phyloP scores from a whole-genome alignment of 2,888 invertebrate genomes.

The Choristoneura rosaceana region DNA sequence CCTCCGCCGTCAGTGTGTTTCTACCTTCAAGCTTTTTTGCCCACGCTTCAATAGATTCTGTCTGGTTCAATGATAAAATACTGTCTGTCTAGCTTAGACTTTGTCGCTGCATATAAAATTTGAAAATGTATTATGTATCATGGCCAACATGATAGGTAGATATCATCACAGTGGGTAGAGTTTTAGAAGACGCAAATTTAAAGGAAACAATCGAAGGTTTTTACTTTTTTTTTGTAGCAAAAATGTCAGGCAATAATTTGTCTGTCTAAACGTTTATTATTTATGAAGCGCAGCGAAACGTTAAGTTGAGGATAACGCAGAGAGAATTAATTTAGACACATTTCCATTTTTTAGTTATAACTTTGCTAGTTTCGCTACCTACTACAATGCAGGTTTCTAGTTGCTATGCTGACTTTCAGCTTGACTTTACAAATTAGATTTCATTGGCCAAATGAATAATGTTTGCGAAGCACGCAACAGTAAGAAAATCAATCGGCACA shows the following conservation, averaged over 20 bases:
- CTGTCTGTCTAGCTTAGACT: background rate
- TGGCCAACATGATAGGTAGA: background rate
- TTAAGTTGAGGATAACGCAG: background rate
- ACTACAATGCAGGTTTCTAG: background rate
- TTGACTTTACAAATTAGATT: slow-evolving; percentile 34
- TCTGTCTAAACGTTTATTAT: background rate
- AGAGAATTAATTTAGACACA: background rate
- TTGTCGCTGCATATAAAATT: background rate
- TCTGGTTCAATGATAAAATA: slow-evolving; percentile 10
- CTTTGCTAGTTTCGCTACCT: background rate
- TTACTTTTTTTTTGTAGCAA: background rate
- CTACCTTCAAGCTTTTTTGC: slow-evolving; percentile 53
- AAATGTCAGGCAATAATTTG: background rate
- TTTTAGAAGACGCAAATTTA: background rate
- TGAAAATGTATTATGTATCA: background rate
- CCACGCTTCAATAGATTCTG: slow-evolving; percentile 43
- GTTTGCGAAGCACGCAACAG: slow-evolving; percentile 31
- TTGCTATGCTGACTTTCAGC: slow-evolving; percentile 25
- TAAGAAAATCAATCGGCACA: slow-evolving; percentile 30
- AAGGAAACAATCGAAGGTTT: background rate
- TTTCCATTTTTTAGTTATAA: background rate
- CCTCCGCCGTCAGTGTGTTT: too few relatives aligned
- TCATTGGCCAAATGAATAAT: slow-evolving; percentile 37
- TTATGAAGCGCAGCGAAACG: slow-evolving; percentile 3
- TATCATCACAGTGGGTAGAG: background rate